phyloP scores from a whole-genome alignment of 2,797 vertebrate genomes.

The Scyliorhinus canicula region DNA sequence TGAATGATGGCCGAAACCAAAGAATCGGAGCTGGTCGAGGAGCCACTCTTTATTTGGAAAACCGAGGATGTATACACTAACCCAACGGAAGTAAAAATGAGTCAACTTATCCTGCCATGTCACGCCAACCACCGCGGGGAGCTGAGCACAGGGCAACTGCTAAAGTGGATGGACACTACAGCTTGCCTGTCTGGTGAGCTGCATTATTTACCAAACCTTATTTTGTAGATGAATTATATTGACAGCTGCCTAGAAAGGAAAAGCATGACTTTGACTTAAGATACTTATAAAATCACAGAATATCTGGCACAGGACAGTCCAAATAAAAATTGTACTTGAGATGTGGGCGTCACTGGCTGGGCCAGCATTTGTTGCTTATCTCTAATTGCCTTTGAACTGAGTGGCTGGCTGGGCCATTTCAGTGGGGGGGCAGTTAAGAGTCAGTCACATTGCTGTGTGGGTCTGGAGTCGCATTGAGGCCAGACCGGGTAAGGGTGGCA shows the following conservation, averaged over 20 bases:
- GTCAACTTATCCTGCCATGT: constrained; percentile 87
- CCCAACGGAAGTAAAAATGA: constrained; percentile 91
- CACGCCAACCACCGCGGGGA: constrained; percentile 84
- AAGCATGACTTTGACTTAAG: background rate
- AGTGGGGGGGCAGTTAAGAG: too few species aligned
- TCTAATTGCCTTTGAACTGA: too few species aligned
- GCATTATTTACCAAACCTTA: background rate
- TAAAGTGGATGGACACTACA: constrained; percentile 94
- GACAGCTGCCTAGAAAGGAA: background rate
- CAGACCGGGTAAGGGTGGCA: too few species aligned
- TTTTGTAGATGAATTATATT: background rate
- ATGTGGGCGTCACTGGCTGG: too few species aligned
- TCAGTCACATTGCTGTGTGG: too few species aligned
- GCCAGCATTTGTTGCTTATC: too few species aligned
- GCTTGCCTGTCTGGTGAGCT: constrained; percentile 85
- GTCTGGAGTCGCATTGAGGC: too few species aligned
- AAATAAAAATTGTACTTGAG: too few species aligned
- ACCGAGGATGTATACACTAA: constrained; percentile 61
- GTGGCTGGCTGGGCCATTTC: too few species aligned
- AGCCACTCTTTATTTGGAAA: constrained; percentile 51
- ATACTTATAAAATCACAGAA: background rate
- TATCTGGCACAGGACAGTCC: background rate
- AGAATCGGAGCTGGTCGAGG: constrained; percentile 41
- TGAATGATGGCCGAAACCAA: constrained; percentile 50
- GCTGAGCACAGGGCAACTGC: constrained; percentile 82